phyloP scores from a whole-genome alignment of 2,113 vertebrate genomes.

The Otolemur garnettii region DNA sequence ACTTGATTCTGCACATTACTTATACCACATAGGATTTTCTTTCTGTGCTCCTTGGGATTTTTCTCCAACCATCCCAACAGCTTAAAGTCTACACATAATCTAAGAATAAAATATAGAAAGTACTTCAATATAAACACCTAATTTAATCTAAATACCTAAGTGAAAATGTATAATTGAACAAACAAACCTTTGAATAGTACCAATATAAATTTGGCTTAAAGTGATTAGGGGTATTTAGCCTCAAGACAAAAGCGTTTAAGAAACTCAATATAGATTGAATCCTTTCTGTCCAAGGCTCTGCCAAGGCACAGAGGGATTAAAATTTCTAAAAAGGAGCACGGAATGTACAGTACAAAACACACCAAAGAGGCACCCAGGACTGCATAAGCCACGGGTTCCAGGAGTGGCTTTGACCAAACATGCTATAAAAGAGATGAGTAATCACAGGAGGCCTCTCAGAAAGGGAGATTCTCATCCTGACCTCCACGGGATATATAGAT shows the following conservation, averaged over 20 bases:
- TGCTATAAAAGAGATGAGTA: not conserved
- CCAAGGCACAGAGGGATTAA: not conserved
- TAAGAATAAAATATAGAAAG: constrained; percentile 24
- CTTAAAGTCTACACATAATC: not conserved
- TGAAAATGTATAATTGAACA: constrained; percentile 29
- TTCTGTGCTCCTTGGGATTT: not conserved
- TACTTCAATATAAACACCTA: not conserved
- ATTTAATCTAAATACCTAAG: not conserved
- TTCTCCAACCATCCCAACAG: constrained; percentile 8
- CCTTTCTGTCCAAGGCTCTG: not conserved
- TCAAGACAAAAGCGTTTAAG: constrained; percentile 17
- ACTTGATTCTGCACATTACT: not conserved
- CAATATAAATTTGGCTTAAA: constrained; percentile 26
- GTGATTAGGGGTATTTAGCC: not conserved
- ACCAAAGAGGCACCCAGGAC: not conserved
- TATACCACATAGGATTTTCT: not conserved
- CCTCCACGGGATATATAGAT: not conserved
- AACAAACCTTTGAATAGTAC: not conserved
- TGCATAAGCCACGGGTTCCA: not conserved
- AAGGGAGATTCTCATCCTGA: not conserved
- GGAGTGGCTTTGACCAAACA: not conserved
- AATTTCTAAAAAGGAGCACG: not conserved
- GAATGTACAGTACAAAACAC: not conserved
- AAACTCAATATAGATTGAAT: not conserved
- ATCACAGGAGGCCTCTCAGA: not conserved